Evolutionary conservation across 2,113 vertebrate genomes (phyloP), one percentile per base, ranked within the genome.

Genomic region (Dryoscopus gambensis): DNA sequence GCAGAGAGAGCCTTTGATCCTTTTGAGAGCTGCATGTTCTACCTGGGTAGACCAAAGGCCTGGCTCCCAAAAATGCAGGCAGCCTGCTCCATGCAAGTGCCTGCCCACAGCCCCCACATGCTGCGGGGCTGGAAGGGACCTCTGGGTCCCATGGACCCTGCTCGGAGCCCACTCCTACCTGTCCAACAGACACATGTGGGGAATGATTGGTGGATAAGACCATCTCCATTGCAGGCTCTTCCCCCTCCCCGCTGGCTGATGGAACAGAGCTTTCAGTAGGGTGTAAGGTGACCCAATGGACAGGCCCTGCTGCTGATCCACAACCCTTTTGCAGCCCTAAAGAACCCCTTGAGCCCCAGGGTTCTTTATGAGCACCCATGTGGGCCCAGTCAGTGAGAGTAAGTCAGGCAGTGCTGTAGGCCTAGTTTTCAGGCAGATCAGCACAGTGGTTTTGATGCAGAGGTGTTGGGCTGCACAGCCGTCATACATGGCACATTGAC

Each of bases 31-130:
- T 75, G 65, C 64, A 63, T 1, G 1, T 71, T 89, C 42, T 13
- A 57, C 46, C 25, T 62, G 1, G 0, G 28, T n/a, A 95, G 47
- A 86, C 15, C 46, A 87, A 84, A 81, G 28, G 22, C 15, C 50
- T 81, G 31, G 25, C 4, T 82, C 46, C 60, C 0, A 4, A 81
- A n/a, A n/a, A 13, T 0, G 7, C 0, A 0, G n/a, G 31, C 37
- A 77, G 39, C 37, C 60, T 27, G 33, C 24, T 28, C 37, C 55
- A 31, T 2, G 7, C 0, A 0, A 59, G 25, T 11, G 60, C 44
- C 44, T 69, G 46, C 40, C 46, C 17, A 8, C 21, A 52, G 59
- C 15, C 7, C 40, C 21, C 64, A 57, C 9, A 2, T 3, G 21
- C 37, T 39, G 18, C 8, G 22, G 37, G 42, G 31, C 11, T 57